Base-by-base conservation (phyloP, 2,888 invertebrate species). In the Unio pictorum region DNA sequence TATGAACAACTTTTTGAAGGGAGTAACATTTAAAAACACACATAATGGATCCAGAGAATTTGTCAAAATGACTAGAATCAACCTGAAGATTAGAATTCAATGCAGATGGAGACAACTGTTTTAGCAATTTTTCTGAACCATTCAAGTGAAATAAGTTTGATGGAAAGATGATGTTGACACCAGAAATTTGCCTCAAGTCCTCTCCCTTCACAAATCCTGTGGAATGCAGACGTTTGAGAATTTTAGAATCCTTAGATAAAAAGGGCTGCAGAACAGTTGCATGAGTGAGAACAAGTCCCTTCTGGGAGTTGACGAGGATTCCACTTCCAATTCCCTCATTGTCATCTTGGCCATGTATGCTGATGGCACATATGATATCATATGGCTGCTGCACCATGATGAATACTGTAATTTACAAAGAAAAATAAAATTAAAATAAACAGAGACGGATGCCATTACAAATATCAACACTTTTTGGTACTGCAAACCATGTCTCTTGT, bases 281-380 rank as follows among this genome's bases (percentile, higher is more conserved):
- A 75, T 85, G 86, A 18, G 85, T 77, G 8, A 86, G 65, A 28
- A 86, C 73, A 4, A 78, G 60, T 15, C 85, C 84, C 55, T 69
- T 67, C 28, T 64, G 57, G 11, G 80, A 65, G 65, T 83, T 80
- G 26, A 86, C 66, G 8, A 86, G 55, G 59, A 86, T 73, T 2
- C 84, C 85, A 72, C 86, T 84, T 11, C 77, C 64, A 17, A 81
- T 79, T 54, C 79, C 78, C 6, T 78, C 30, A 54, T 72, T 69
- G 18, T 64, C 58, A 23, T 74, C 67, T n/a, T 67, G 26, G 17
- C 64, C 63, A 55, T 59, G 54, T 11, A 64, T 54, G 55, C 56
- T 64, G 15, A 75, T 63, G 30, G 72, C 66, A 67, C 75, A 72
- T 57, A 75, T 55, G 54, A 66, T 66, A 26, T 67, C 55, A 67